phyloP scores from a whole-genome alignment of 2,113 vertebrate genomes.

The Oenanthe oenanthe region DNA sequence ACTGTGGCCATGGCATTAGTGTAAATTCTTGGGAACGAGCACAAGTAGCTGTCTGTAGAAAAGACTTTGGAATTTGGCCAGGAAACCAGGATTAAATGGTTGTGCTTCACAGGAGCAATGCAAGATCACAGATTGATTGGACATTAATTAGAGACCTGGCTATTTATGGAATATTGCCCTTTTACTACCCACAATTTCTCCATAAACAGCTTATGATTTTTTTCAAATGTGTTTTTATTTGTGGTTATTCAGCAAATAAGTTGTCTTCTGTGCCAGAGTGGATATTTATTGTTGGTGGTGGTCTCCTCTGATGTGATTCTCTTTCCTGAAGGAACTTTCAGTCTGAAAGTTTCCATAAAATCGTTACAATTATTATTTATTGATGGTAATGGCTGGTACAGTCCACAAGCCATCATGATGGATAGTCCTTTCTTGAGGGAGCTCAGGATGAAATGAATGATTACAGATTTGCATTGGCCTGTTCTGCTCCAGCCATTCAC shows the following conservation, averaged over 20 bases:
- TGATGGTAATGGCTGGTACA: conserved; percentile 2
- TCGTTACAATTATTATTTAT: conserved; percentile 46
- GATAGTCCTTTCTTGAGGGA: conserved; percentile 17
- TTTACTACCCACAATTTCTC: conserved; percentile 1
- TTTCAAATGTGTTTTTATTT: neutral
- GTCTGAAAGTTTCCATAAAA: conserved; percentile 19
- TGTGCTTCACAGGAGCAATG: neutral
- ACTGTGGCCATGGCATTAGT: neutral
- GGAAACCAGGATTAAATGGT: neutral
- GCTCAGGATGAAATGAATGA: neutral
- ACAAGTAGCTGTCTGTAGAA: conserved; percentile 8
- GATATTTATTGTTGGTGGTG: conserved; percentile 14
- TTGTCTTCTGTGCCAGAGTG: neutral
- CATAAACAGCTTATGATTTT: neutral
- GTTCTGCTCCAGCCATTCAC: conserved; percentile 16
- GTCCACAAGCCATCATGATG: neutral
- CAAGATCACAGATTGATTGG: neutral
- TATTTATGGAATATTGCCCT: conserved; percentile 17
- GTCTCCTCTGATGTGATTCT: conserved; percentile 7
- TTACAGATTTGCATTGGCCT: conserved; percentile 20
- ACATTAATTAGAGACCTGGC: conserved; percentile 6
- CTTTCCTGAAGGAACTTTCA: conserved; percentile 10
- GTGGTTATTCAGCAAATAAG: neutral
- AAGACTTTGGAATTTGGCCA: neutral
- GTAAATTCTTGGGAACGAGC: conserved; percentile 24